Percentiles rank a stretch among this genome's conserved stretches.
phyloP scores from a whole-genome alignment of 2,888 invertebrate genomes.

The Ochlodes sylvanus region DNA sequence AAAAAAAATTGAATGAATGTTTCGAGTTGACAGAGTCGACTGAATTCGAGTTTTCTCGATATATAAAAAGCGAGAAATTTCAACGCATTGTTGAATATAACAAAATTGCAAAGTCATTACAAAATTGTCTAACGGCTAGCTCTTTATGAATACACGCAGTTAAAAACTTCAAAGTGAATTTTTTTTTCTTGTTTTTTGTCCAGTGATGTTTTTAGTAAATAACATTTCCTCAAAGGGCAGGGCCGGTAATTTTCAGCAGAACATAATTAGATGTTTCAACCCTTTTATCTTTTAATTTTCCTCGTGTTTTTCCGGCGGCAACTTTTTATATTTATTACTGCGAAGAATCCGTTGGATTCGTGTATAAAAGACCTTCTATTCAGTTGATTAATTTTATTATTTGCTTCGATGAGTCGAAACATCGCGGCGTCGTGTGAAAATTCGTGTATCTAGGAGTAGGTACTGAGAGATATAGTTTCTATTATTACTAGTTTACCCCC shows the following conservation, averaged over 20 bases:
- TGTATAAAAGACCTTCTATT: neutral
- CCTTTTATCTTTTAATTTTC: conserved; percentile 31
- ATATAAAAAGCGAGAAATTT: too few relatives aligned
- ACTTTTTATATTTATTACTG: conserved; percentile 3
- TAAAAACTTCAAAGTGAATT: conserved; percentile 24
- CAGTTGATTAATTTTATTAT: neutral
- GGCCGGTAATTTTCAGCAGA: conserved; percentile 20
- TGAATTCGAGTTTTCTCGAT: too few relatives aligned
- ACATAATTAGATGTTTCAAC: conserved; percentile 22
- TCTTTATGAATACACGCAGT: neutral
- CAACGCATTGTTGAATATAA: too few relatives aligned
- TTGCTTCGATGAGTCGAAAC: neutral
- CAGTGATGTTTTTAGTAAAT: conserved; percentile 10
- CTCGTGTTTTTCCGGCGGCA: conserved; percentile 9
- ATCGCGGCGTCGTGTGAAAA: too few relatives aligned
- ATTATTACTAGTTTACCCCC: too few relatives aligned
- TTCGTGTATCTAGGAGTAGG: too few relatives aligned
- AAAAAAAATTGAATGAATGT: too few relatives aligned
- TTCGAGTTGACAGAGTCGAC: too few relatives aligned
- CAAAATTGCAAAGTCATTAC: neutral
- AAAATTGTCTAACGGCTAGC: neutral
- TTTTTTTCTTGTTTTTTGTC: neutral
- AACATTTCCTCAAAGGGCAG: conserved; percentile 21
- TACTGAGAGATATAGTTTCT: too few relatives aligned
- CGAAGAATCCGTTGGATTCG: neutral